Evolutionary conservation across 2,113 vertebrate genomes (phyloP), one percentile per base, ranked within the genome.

Genomic region (Dasyprocta punctata): DNA sequence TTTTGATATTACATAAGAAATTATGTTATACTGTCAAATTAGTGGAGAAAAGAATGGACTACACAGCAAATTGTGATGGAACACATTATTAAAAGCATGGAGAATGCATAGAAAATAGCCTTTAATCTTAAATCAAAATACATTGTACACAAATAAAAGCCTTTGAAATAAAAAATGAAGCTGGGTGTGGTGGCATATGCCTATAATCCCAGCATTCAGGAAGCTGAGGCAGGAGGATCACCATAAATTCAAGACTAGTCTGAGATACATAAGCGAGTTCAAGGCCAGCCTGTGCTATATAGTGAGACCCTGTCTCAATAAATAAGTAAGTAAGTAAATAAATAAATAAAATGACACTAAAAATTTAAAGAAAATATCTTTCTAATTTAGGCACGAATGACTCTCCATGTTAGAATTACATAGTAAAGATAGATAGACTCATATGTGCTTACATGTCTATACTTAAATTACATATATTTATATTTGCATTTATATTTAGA

Each of bases 91-190:
- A 94, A 80, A 73, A n/a, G 65, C 4, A 38, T 92, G 28, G 20
- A 89, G 17, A 92, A 94, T 14, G 36, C 24, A 73, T 82, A 61
- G 61, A 81, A 49, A 44, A 89, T 71, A 96, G 73, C 28, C 30
- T 85, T 58, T n/a, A 16, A 80, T 24, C 69, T 63, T 90, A 94
- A 92, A 69, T 44, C 17, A 92, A 93, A 93, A 77, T 52, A 88
- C 91, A 58, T 88, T 54, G 56, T 49, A 24, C 41, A 82, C 67
- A 52, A 93, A 77, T 61, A 19, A 86, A 80, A n/a, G 52, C 38
- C 83, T 95, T 63, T 36, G 86, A 94, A 92, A 82, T 65, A 58
- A 58, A 71, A 95, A 58, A 81, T 26, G 4, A 89, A 89, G 52
- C 49, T 47, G 1, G 33, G 36, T 17, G 30, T 33, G 33, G 33